Percentiles rank a stretch among this genome's conserved stretches.
phyloP scores from a whole-genome alignment of 2,113 vertebrate genomes.

The Taurulus bubalis region DNA sequence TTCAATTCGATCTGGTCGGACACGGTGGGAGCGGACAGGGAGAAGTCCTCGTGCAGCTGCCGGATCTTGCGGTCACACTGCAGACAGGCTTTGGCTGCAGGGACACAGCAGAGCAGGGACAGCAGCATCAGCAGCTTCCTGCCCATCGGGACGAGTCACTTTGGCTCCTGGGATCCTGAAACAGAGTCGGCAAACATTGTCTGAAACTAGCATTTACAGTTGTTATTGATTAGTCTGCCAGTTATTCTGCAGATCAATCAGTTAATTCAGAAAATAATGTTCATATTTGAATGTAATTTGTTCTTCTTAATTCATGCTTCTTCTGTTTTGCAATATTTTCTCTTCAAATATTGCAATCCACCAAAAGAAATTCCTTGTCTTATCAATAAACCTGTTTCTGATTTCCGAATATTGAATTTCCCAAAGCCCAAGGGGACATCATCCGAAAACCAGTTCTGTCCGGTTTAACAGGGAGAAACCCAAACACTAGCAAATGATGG shows the following conservation, averaged over 20 bases:
- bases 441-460: not conserved
- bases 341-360: not conserved
- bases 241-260: not conserved
- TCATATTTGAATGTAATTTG: not conserved
- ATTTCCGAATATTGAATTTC: not conserved
- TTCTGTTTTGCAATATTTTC: not conserved
- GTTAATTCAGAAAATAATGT: not conserved
- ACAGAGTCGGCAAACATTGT: constrained; percentile 4
- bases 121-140: constrained; percentile 41
- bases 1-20: constrained; percentile 62
- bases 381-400: not conserved
- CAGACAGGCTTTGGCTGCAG: constrained; percentile 67
- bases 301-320: not conserved
- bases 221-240: not conserved
- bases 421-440: not conserved
- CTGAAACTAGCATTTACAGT: not conserved
- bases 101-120: constrained; percentile 43
- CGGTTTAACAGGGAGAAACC: not conserved
- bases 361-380: not conserved
- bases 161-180: constrained; percentile 16
- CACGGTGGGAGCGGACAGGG: constrained; percentile 45
- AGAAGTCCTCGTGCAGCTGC: constrained; percentile 68
- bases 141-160: constrained; percentile 23
- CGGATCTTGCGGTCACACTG: constrained; percentile 76
- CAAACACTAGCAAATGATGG: not conserved